Percentiles rank a stretch among this genome's conserved stretches.
phyloP scores from a whole-genome alignment of 1,140 invertebrate species.

The Scaptodrosophila lebanonensis region DNA sequence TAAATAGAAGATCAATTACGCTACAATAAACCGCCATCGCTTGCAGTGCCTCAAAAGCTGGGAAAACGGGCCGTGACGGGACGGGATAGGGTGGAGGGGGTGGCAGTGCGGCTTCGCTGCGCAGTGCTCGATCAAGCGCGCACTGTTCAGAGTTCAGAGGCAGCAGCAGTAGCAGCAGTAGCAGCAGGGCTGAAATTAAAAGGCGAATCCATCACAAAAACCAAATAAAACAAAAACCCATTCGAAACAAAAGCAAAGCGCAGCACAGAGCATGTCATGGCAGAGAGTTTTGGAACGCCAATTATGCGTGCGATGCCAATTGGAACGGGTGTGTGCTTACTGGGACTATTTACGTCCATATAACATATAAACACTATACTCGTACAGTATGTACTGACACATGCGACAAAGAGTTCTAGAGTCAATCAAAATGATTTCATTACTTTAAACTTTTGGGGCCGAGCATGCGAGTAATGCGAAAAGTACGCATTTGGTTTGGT shows the following conservation, averaged over 20 bases:
- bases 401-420: slow-evolving; percentile 24
- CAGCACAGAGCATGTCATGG: too few species aligned
- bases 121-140: slow-evolving; percentile 61
- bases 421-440: slow-evolving; percentile 48
- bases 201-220: background rate
- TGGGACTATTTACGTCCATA: slow-evolving; percentile 64
- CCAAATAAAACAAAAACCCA: background rate
- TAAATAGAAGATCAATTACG: slow-evolving; percentile 71
- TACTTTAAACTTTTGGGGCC: slow-evolving; percentile 10
- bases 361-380: slow-evolving; percentile 23
- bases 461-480: too few species aligned
- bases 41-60: too few species aligned
- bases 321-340: slow-evolving; percentile 60
- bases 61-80: too few species aligned
- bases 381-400: slow-evolving; percentile 10
- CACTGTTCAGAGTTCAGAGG: slow-evolving; percentile 19
- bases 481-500: too few species aligned
- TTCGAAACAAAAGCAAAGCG: slow-evolving; percentile 18
- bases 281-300: slow-evolving; percentile 45
- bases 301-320: slow-evolving; percentile 74
- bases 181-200: too few species aligned
- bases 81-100: slow-evolving; percentile 23
- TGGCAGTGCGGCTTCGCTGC: slow-evolving; percentile 33
- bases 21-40: slow-evolving; percentile 37
- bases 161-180: too few species aligned